Evolutionary conservation across 2,113 vertebrate genomes (phyloP).

Genomic region (Festucalex cinctus): DNA sequence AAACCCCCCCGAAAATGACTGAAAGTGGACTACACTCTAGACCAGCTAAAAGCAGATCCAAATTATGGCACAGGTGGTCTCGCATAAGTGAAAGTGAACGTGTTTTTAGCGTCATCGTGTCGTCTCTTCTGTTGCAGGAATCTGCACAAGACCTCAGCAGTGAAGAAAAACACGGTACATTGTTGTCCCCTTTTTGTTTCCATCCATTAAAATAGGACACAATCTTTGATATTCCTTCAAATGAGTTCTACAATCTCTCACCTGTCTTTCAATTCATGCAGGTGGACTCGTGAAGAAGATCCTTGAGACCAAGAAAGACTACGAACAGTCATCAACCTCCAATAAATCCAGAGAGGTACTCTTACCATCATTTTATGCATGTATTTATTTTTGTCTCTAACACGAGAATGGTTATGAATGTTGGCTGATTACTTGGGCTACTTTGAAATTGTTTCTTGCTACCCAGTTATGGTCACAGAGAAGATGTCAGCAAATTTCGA

Average conservation of each 20-base stretch:
- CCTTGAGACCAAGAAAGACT: slow-evolving; percentile 93
- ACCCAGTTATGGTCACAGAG: no score
- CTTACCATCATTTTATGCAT: neutral
- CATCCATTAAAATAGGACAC: neutral
- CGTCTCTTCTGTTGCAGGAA: slow-evolving; percentile 64
- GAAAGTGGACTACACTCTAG: no score
- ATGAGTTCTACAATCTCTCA: neutral
- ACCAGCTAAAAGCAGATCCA: no score
- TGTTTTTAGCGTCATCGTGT: neutral
- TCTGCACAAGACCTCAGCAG: slow-evolving; percentile 66
- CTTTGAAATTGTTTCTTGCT: no score
- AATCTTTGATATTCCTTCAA: neutral
- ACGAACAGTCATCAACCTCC: slow-evolving; percentile 74
- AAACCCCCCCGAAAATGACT: no score
- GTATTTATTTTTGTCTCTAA: neutral
- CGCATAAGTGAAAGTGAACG: no score
- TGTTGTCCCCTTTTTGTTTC: neutral
- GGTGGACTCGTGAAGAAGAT: slow-evolving; percentile 94
- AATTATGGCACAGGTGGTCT: no score
- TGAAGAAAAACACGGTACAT: slow-evolving; percentile 84
- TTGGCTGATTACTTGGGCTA: no score
- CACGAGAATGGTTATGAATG: neutral
- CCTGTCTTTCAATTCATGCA: slow-evolving; percentile 41
- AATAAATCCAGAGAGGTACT: slow-evolving; percentile 78
- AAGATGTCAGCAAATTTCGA: no score